Base-by-base conservation (phyloP, 2,888 invertebrate genomes). In the Drosophila limbata region DNA sequence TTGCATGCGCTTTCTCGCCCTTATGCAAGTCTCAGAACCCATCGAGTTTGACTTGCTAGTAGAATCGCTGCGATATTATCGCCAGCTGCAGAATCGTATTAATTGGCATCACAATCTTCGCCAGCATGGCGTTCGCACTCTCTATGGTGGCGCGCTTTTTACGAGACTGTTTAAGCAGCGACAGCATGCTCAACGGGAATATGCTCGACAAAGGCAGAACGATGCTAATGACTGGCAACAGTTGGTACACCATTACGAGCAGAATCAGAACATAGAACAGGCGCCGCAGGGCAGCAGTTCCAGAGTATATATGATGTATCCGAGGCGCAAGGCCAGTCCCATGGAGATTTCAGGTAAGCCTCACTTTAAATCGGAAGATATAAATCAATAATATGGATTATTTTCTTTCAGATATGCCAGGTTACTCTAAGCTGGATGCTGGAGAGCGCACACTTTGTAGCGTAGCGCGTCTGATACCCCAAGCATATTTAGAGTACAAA, bases 381-480 rank as follows among this genome's bases (percentile, higher is more conserved):
- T 15, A 17, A 42, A 28, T 3, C 6, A n/a, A 5, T 8, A 33
- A 15, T 9, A 9, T 1, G n/a, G 21, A 17, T 66, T 33, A 21
- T 68, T 44, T 33, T 13, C 95, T 97, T 69, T 84, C 94, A 56
- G 96, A 96, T 76, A 92, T 97, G 71, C 97, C 97, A 0, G 96
- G 96, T 0, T 97, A 95, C 90, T 95, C 96, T 35, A 95, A 95
- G 71, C 93, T 98, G n/a, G 93, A 94, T 37, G 92, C 94, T 11
- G 93, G 94, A 35, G 98, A 98, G 91, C 95, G 94, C 74, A 95
- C 95, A 52, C 93, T 98, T 5, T 98, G 98, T 90, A 96, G 97
- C 0, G 94, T 93, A 48, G 93, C 95, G 5, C 94, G 98, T 72
- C 92, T 98, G 21, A 93, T 96, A 10, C 98, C 98, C 0, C 94